Conservation (phyloP, 1,140 invertebrate species). For the Tetramorium parvispinum region DNA sequence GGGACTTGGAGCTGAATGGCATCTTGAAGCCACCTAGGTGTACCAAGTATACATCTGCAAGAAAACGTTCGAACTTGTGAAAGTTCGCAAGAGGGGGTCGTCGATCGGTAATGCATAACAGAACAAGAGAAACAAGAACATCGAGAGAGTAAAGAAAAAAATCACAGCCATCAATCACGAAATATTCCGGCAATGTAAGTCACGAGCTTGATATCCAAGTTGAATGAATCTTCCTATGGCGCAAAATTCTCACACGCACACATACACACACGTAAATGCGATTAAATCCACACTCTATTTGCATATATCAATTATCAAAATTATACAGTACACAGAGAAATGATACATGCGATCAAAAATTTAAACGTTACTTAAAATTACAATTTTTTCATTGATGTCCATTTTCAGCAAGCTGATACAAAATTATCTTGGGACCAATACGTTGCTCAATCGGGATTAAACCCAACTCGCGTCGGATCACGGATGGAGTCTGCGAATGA, state of each 20-base stretch:
- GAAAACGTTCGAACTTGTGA: conserved; percentile 66
- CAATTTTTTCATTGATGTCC: not conserved
- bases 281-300: conserved; percentile 4
- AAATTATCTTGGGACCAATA: not conserved
- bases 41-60: conserved; percentile 68
- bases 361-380: not conserved
- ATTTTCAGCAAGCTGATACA: not conserved
- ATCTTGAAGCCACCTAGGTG: conserved; percentile 61
- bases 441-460: not conserved
- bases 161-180: not conserved
- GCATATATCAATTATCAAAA: not conserved
- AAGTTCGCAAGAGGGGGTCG: not conserved
- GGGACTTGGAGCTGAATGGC: conserved; percentile 13
- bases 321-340: not conserved
- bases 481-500: conserved; percentile 78
- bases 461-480: conserved; percentile 47
- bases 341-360: not conserved
- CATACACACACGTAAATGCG: not conserved
- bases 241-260: not conserved
- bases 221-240: not conserved
- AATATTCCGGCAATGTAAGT: not conserved
- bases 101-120: not conserved
- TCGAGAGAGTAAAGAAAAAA: not conserved
- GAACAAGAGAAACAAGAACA: not conserved
- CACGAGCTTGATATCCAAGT: not conserved